Evolutionary conservation across 2,888 invertebrate genomes (phyloP).

Genomic region (Drosophila mettleri): DNA sequence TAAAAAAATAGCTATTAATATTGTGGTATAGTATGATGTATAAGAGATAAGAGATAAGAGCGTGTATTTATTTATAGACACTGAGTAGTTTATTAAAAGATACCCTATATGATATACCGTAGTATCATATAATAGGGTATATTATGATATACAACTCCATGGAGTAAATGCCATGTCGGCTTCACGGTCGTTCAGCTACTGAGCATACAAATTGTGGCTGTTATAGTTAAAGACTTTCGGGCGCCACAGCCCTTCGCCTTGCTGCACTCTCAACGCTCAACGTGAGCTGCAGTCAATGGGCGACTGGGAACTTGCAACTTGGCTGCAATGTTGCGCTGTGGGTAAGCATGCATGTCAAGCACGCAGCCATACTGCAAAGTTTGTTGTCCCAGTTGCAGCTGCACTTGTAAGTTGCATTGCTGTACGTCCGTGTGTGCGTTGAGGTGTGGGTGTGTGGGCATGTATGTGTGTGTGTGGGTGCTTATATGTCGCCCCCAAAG

Average conservation of each 20-base stretch:
- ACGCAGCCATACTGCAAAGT: slow-evolving; percentile 71
- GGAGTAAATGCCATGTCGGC: background rate
- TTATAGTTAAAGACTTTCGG: slow-evolving; percentile 27
- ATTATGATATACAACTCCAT: background rate
- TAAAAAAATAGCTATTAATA: too few relatives aligned
- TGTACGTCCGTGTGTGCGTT: slow-evolving; percentile 26
- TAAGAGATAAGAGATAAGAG: background rate
- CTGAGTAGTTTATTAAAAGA: background rate
- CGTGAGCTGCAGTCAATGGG: slow-evolving; percentile 36
- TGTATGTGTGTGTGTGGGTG: slow-evolving; percentile 2
- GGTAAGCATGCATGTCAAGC: slow-evolving; percentile 76
- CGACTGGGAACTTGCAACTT: slow-evolving; percentile 29
- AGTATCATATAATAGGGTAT: background rate
- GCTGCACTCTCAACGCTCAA: background rate
- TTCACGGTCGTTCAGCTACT: background rate
- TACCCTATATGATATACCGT: background rate
- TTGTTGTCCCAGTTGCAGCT: slow-evolving; percentile 70
- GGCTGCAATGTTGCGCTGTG: slow-evolving; percentile 43
- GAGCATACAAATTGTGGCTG: slow-evolving; percentile 25
- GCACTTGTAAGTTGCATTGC: slow-evolving; percentile 39
- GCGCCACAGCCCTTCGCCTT: background rate
- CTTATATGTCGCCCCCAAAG: slow-evolving; percentile 20
- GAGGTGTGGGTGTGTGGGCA: slow-evolving; percentile 4
- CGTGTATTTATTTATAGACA: background rate
- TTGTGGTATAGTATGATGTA: background rate